Evolutionary conservation across 2,113 vertebrate genomes (phyloP).

Genomic region (Pan paniscus): DNA sequence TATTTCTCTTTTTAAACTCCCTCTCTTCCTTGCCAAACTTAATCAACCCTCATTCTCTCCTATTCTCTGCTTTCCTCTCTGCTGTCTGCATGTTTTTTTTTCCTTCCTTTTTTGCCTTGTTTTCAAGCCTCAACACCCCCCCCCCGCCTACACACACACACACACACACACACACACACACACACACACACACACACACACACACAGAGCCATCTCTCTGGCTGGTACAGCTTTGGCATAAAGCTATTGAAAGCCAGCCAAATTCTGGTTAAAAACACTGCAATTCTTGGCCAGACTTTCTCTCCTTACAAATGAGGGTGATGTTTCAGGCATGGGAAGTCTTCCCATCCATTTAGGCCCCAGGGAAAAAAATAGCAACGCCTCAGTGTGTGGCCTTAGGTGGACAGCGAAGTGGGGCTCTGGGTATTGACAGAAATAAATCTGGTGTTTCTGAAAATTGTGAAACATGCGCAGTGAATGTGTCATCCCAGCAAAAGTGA

Average conservation of each 20-base stretch:
- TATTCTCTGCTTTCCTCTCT: neutral
- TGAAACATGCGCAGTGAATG: slow-evolving; percentile 72
- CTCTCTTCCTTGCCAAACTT: neutral
- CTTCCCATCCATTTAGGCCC: slow-evolving; percentile 69
- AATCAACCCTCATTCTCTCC: neutral
- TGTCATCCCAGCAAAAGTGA: slow-evolving; percentile 79
- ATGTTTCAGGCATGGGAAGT: slow-evolving; percentile 74
- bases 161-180: neutral
- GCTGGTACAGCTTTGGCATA: slow-evolving; percentile 54
- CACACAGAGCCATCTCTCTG: slow-evolving; percentile 20
- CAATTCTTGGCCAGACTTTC: slow-evolving; percentile 71
- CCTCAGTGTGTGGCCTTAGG: slow-evolving; percentile 80
- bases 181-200: too few species aligned
- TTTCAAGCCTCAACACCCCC: slow-evolving; percentile 3
- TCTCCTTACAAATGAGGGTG: slow-evolving; percentile 60
- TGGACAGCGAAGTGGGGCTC: slow-evolving; percentile 54
- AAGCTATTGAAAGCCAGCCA: slow-evolving; percentile 56
- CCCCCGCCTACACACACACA: too few species aligned
- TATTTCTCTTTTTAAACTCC: neutral
- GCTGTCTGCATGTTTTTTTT: neutral
- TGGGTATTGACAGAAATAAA: slow-evolving; percentile 77
- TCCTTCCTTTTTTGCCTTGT: neutral
- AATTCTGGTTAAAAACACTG: slow-evolving; percentile 71
- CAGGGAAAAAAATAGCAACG: slow-evolving; percentile 61
- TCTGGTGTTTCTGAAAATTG: slow-evolving; percentile 79